A percentile compares a stretch with the other conserved stretches of the same genome.
Conservation (phyloP, 2,113 vertebrate species). For the Silurus meridionalis region DNA sequence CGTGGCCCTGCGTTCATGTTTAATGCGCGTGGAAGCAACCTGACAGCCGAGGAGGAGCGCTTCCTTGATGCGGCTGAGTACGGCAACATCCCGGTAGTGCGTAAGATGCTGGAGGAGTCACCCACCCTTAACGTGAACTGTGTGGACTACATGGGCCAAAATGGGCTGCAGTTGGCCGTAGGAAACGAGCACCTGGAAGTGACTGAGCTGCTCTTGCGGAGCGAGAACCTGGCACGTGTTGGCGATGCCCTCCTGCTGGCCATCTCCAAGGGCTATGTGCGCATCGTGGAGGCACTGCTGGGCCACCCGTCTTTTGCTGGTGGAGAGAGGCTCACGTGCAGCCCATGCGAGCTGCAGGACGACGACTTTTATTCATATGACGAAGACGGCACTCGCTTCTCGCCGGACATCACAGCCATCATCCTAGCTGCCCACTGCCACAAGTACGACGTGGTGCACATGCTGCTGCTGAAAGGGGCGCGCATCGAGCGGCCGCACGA, state of each 20-base stretch:
- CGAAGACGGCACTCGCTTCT: slow-evolving; percentile 87
- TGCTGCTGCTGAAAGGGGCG: slow-evolving; percentile 82
- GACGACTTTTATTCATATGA: slow-evolving; percentile 90
- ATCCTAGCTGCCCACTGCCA: slow-evolving; percentile 88
- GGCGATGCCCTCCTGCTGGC: slow-evolving; percentile 86
- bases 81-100: slow-evolving; percentile 56
- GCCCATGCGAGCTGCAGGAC: slow-evolving; percentile 81
- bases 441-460: slow-evolving; percentile 88
- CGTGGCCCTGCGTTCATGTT: slow-evolving; percentile 87
- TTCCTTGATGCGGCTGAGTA: slow-evolving; percentile 56
- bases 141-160: slow-evolving; percentile 56
- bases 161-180: slow-evolving; percentile 52
- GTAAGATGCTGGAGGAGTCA: slow-evolving; percentile 57
- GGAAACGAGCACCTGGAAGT: slow-evolving; percentile 58
- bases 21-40: slow-evolving; percentile 77
- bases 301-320: slow-evolving; percentile 81
- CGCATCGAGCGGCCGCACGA: slow-evolving; percentile 85
- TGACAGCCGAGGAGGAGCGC: slow-evolving; percentile 64
- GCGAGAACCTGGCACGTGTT: slow-evolving; percentile 84
- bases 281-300: slow-evolving; percentile 87
- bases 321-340: slow-evolving; percentile 79
- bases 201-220: slow-evolving; percentile 65
- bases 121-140: slow-evolving; percentile 53
- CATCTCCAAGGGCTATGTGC: slow-evolving; percentile 87
- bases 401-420: slow-evolving; percentile 85